A percentile compares a stretch with the other conserved stretches of the same genome.
Evolutionary conservation across 2,113 vertebrate species (phyloP).

Genomic region (Centropristis striata): DNA sequence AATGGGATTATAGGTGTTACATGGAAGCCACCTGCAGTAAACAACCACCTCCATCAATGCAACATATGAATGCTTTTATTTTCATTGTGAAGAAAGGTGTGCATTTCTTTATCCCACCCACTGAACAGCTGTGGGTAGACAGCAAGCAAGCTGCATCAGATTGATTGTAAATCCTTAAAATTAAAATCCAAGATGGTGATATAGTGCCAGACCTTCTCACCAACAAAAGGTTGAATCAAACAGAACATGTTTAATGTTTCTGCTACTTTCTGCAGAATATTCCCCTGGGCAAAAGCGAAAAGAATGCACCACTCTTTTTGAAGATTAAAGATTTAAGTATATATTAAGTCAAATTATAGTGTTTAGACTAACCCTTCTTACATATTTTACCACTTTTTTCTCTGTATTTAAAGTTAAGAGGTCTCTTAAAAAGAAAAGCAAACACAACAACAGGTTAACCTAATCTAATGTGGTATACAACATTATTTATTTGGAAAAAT

Average conservation of each 20-base stretch:
- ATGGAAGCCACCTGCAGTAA: no score
- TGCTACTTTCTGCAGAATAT: background rate
- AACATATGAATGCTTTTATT: background rate
- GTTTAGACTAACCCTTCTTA: no score
- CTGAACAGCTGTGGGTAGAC: conserved; percentile 7
- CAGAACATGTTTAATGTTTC: background rate
- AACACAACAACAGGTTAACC: no score
- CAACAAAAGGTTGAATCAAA: background rate
- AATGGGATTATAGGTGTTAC: no score
- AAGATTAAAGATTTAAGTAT: background rate
- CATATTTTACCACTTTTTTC: no score
- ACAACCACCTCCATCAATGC: no score
- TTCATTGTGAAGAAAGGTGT: background rate
- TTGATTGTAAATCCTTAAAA: background rate
- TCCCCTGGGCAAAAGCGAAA: background rate
- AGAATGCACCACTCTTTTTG: background rate
- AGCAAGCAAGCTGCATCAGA: background rate
- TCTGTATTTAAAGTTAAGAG: no score
- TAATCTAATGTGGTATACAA: no score
- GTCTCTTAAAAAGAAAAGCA: no score
- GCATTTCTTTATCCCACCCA: background rate
- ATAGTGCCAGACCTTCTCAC: no score
- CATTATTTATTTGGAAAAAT: no score
- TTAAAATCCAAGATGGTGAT: background rate
- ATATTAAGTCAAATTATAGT: background rate